A percentile compares a stretch with the other conserved stretches of the same genome.
Evolutionary conservation across 1,140 invertebrate genomes (phyloP).

Genomic region (Sarcophaga peregrina): DNA sequence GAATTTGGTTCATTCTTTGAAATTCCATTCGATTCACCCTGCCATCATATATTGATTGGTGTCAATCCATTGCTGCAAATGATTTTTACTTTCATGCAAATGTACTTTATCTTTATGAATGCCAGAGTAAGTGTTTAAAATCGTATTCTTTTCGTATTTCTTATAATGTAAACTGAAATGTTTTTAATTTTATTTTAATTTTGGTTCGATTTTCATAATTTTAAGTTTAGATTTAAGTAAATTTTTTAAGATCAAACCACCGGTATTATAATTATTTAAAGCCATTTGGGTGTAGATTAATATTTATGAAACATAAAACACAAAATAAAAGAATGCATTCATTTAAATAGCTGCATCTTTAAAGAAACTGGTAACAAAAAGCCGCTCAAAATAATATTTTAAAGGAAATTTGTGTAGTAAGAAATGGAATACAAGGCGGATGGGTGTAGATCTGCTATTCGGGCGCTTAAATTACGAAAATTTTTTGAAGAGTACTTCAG

Average conservation of each 20-base stretch:
- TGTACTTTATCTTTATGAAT: conserved; percentile 99
- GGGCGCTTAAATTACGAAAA: too few relatives aligned
- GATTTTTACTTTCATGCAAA: conserved; percentile 97
- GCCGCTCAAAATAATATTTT: too few relatives aligned
- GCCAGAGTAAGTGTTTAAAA: conserved; percentile 85
- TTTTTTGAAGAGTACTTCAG: too few relatives aligned
- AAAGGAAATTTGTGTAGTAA: too few relatives aligned
- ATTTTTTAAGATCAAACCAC: background rate
- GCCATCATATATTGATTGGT: conserved; percentile 87
- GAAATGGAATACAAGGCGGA: too few relatives aligned
- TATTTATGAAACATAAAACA: background rate
- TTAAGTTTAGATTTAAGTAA: conserved; percentile 23
- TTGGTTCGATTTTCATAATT: background rate
- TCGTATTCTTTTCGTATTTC: background rate
- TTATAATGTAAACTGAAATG: background rate
- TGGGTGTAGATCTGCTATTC: too few relatives aligned
- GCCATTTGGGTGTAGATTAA: conserved; percentile 44
- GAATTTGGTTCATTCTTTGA: conserved; percentile 96
- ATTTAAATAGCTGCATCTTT: background rate
- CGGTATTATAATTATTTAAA: conserved; percentile 26
- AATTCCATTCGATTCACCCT: conserved; percentile 87
- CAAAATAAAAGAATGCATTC: conserved; percentile 34
- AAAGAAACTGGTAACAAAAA: too few relatives aligned
- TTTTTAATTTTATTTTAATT: background rate
- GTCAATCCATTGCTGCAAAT: conserved; percentile 94